These are phyloP conservation scores for Apaloderma vittatum DNA, from an alignment of 2,113 vertebrate genomes.

Conservation along the genomic window DNA sequence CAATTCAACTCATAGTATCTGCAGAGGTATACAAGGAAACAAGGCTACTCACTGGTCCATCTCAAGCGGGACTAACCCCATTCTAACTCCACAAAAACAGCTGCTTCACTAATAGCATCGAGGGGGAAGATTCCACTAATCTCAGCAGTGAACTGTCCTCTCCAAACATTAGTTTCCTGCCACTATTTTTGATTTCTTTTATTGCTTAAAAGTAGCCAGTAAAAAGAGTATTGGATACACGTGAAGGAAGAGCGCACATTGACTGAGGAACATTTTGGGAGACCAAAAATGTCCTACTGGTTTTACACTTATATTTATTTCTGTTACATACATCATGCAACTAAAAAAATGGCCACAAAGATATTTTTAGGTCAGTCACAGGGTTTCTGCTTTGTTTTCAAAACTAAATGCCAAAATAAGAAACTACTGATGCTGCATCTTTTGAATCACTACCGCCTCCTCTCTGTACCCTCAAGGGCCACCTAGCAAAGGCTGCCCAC, in stretches of 20 bases:
- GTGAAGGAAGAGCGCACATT: neutral
- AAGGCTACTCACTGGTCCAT: neutral
- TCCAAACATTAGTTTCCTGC: neutral
- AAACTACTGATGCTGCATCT: fast-evolving
- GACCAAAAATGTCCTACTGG: neutral
- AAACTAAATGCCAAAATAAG: neutral
- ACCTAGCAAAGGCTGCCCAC: neutral
- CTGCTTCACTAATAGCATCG: neutral
- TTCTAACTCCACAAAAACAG: neutral
- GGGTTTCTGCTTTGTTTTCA: neutral
- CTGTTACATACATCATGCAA: fast-evolving
- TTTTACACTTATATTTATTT: neutral
- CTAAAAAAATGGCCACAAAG: neutral
- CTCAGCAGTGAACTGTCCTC: neutral
- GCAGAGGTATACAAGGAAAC: neutral
- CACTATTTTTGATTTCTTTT: neutral
- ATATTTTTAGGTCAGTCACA: neutral
- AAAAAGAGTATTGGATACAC: neutral
- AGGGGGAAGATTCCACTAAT: too few relatives aligned
- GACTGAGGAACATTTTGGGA: neutral
- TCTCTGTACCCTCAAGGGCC: neutral
- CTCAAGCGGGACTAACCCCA: neutral
- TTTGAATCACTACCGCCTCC: neutral
- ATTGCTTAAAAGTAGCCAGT: neutral
- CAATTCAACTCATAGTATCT: fast-evolving